A percentile compares a stretch with the other conserved stretches of the same genome.
These are phyloP conservation scores for Tillus elongatus DNA, from an alignment of 2,888 invertebrate genomes.

Conservation along the genomic window DNA sequence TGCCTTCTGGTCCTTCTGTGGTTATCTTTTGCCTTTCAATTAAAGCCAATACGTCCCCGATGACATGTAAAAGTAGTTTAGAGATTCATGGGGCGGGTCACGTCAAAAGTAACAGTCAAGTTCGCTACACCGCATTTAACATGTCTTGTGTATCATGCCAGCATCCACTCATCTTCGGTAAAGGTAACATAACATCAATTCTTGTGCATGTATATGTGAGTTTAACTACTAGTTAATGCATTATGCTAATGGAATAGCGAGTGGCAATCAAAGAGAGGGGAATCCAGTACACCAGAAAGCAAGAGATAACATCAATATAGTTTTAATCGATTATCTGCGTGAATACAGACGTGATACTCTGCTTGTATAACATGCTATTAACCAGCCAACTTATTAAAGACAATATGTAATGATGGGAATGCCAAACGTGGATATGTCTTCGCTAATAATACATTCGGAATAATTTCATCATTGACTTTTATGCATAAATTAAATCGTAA, in stretches of 20 bases:
- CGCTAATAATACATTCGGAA: too few species aligned
- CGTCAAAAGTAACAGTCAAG: conserved; percentile 27
- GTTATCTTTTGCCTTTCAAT: too few species aligned
- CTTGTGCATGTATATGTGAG: background rate
- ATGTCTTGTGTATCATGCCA: conserved; percentile 25
- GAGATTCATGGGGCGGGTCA: conserved; percentile 25
- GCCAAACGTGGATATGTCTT: too few species aligned
- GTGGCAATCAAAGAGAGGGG: too few species aligned
- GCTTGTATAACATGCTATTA: too few species aligned
- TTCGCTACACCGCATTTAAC: conserved; percentile 30
- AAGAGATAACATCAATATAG: conserved; percentile 6
- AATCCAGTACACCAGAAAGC: conserved; percentile 8
- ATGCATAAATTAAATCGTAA: too few species aligned
- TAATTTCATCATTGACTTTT: too few species aligned
- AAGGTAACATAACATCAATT: background rate
- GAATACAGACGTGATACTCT: conserved; percentile 3
- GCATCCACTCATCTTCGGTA: conserved; percentile 9
- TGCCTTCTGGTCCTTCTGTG: too few species aligned
- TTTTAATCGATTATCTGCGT: conserved; percentile 11
- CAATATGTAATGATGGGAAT: too few species aligned
- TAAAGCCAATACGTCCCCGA: too few species aligned
- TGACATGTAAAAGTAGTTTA: conserved; percentile 24
- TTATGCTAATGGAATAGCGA: too few species aligned
- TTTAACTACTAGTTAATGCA: conserved; percentile 1
- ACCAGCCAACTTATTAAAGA: too few species aligned